phyloP scores from a whole-genome alignment of 2,113 vertebrate genomes.

The Cairina moschata region DNA sequence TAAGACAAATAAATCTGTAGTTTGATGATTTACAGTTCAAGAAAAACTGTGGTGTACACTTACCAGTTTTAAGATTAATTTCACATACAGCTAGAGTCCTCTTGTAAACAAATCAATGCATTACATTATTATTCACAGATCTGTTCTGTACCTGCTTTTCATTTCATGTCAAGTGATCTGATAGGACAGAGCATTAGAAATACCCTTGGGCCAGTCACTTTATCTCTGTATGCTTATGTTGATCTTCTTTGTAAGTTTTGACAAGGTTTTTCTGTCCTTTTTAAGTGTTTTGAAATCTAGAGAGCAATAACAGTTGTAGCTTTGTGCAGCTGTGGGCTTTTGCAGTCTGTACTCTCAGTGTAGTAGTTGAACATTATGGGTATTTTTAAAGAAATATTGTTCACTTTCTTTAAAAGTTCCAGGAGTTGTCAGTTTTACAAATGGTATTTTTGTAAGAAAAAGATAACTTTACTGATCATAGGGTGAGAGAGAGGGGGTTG shows the following conservation, averaged over 20 bases:
- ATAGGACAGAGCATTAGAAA: background rate
- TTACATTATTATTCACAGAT: slow-evolving; percentile 48
- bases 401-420: background rate
- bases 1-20: background rate
- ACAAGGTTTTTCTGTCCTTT: slow-evolving; percentile 32
- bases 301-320: background rate
- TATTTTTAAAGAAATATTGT: background rate
- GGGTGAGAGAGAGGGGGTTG: rapidly evolving
- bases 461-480: background rate
- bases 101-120: slow-evolving; percentile 38
- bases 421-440: background rate
- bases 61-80: slow-evolving; percentile 17
- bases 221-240: slow-evolving; percentile 28
- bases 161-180: slow-evolving; percentile 42
- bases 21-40: background rate
- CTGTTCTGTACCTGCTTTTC: slow-evolving; percentile 42
- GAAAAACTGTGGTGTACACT: background rate
- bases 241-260: slow-evolving; percentile 37
- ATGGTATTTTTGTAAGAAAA: background rate
- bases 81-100: background rate
- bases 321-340: background rate
- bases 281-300: background rate
- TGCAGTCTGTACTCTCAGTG: background rate
- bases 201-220: slow-evolving; percentile 37
- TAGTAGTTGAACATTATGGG: background rate